Evolutionary conservation across 37 sponge, comb jelly and placozoan species (phyloP), one percentile per base, ranked within the genome.

Genomic region (Beroe forskalii): DNA sequence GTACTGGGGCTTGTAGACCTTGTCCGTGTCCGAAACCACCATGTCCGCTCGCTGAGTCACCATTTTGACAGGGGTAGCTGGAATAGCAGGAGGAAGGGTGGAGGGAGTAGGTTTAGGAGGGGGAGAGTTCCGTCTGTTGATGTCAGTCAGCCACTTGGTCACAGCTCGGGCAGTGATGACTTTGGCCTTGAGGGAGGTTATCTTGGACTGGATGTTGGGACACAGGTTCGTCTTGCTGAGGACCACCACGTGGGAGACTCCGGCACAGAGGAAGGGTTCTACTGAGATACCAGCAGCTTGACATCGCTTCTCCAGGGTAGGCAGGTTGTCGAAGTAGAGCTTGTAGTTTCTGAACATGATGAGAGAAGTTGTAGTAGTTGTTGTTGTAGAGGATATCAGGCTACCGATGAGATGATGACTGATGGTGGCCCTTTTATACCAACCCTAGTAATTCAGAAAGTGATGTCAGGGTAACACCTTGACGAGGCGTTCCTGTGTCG

Each of bases 281-380:
- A 80, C 86, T 42, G 86, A 37, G 86, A 80, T 43, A 43, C 86
- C 86, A 25, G 86, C 86, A 42, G 86, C 23, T 25, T 44, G 28
- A 38, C 86, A 80, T 4, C 86, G 86, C 28, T 35, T 38, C 40
- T 80, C 86, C 44, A 80, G 48, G 27, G 86, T 6, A 9, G 86
- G 86, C 30, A 80, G 86, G 55, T 80, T 80, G 86, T 80, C 38
- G 28, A 80, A 80, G 86, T 80, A 80, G 86, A 80, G 86, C 8
- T 80, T 80, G 55, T 80, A 80, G 55, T 44, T 80, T 80, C 38
- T 37, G 38, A 69, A 69, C 72, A 69, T 69, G 72, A 2, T 69
- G 35, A 20, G n/a, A 63, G 66, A n/a, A n/a, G 75, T 72, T 72
- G 23, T 32, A 3, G 36, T 72, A 36, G 75, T 66, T 66, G 67